Evolutionary conservation across 2,888 invertebrate species (phyloP).

Genomic region (Muschampia plurimacula): DNA sequence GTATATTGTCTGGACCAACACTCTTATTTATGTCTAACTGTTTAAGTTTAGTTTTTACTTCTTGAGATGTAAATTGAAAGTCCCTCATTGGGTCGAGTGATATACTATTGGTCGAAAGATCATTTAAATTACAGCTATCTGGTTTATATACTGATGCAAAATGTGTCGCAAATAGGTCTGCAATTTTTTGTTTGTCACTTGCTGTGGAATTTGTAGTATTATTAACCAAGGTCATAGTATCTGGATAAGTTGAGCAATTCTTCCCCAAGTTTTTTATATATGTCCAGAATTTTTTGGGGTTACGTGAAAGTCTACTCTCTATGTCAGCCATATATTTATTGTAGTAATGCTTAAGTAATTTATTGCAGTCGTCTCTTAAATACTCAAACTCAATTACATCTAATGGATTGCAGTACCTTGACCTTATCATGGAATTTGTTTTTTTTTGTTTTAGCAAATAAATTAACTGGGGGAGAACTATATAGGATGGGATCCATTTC

Average conservation of each 20-base stretch:
- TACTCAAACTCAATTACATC: neutral
- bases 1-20: neutral
- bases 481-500: neutral
- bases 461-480: constrained; percentile 17
- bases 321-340: neutral
- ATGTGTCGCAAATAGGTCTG: neutral
- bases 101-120: neutral
- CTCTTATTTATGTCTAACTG: neutral
- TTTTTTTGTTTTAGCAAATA: neutral
- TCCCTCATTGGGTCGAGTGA: neutral
- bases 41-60: neutral
- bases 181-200: neutral
- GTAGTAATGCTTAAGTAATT: neutral
- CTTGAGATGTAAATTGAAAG: neutral
- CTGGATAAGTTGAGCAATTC: neutral
- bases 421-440: neutral
- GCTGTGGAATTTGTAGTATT: too few relatives aligned
- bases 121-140: neutral
- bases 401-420: neutral
- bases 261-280: neutral
- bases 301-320: neutral
- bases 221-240: neutral
- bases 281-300: constrained; percentile 2
- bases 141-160: neutral
- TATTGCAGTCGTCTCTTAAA: neutral